Evolutionary conservation across 2,113 vertebrate species (phyloP).

Genomic region (Neolamprologus tretocephalus): DNA sequence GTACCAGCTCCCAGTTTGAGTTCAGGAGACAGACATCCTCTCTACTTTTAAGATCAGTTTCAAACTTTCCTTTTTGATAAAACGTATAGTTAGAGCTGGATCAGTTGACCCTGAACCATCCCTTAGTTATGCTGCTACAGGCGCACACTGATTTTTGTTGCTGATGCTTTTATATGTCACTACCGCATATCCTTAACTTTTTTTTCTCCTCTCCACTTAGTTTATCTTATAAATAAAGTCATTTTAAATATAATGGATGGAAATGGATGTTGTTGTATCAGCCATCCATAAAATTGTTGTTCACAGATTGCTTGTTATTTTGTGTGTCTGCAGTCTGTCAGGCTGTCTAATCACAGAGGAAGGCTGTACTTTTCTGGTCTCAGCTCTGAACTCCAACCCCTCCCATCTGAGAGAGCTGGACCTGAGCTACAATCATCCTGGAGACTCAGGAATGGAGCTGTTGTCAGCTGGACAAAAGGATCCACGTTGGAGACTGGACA

Average conservation of each 20-base stretch:
- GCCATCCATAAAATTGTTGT: background rate
- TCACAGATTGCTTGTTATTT: background rate
- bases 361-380: background rate
- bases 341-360: background rate
- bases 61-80: background rate
- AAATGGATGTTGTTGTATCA: background rate
- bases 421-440: background rate
- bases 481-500: background rate
- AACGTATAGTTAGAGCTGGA: background rate
- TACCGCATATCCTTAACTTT: background rate
- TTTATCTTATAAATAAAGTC: background rate
- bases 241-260: background rate
- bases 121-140: no score
- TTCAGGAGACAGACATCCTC: background rate
- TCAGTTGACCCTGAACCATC: background rate
- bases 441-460: fast-evolving
- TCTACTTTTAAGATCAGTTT: background rate
- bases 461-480: fast-evolving
- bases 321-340: background rate
- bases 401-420: background rate
- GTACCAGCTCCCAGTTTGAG: background rate
- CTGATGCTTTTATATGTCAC: no score
- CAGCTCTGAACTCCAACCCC: background rate
- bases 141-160: fast-evolving
- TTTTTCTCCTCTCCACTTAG: background rate